Percentiles rank a stretch among this genome's conserved stretches.
These are phyloP conservation scores for Buceros bicornis DNA, from an alignment of 2,797 vertebrate species.

Conservation along the genomic window DNA sequence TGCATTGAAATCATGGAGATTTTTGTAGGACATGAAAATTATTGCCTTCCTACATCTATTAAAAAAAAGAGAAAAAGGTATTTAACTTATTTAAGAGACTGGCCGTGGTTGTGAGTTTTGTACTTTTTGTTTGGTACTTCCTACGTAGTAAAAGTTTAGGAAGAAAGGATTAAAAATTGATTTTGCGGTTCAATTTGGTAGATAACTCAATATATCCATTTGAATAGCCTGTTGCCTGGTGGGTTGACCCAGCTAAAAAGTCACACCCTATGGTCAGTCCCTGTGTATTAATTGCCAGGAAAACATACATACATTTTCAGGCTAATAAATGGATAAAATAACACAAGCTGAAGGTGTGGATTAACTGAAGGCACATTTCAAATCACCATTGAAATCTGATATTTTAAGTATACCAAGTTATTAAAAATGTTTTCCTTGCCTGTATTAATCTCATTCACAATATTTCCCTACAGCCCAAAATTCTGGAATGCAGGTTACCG, in stretches of 20 bases:
- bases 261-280: neutral
- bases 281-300: neutral
- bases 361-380: neutral
- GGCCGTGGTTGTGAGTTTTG: neutral
- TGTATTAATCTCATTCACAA: neutral
- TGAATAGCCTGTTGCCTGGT: neutral
- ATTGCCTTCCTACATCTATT: neutral
- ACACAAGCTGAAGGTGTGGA: neutral
- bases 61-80: neutral
- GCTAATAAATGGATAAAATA: neutral
- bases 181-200: neutral
- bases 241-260: neutral
- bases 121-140: neutral
- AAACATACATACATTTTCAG: neutral
- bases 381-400: neutral
- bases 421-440: neutral
- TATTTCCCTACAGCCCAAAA: neutral
- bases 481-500: neutral
- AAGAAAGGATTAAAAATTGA: neutral
- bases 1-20: neutral
- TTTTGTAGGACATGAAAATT: conserved; percentile 12
- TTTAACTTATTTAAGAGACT: neutral
- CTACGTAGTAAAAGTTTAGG: neutral
- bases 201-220: neutral
- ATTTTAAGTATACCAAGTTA: neutral